Evolutionary conservation across 2,888 invertebrate genomes (phyloP).

Genomic region (Magallana nippona): DNA sequence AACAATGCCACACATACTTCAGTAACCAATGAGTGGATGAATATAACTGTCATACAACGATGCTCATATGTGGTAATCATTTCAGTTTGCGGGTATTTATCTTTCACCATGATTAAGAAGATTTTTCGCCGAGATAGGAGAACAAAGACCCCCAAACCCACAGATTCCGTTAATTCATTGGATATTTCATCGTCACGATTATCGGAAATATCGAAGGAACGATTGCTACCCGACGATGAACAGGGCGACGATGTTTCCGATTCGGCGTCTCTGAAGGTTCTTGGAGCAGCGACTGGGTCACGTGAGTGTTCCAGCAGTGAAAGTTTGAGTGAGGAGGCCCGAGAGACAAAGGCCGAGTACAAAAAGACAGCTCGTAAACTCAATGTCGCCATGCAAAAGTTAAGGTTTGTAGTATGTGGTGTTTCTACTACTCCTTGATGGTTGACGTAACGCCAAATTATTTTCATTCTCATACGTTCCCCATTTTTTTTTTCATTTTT

Average conservation of each 20-base stretch:
- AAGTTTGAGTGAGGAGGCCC: neutral
- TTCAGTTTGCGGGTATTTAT: neutral
- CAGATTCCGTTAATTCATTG: neutral
- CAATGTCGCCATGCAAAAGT: conserved; percentile 16
- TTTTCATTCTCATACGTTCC: too few species aligned
- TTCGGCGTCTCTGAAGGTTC: conserved; percentile 9
- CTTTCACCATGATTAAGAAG: conserved; percentile 2
- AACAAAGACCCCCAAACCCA: neutral
- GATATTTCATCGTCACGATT: neutral
- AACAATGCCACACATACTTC: too few species aligned
- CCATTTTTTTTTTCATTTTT: too few species aligned
- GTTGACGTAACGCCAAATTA: too few species aligned
- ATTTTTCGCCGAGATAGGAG: neutral
- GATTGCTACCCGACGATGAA: neutral
- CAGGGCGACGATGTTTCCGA: neutral
- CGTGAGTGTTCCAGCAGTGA: neutral
- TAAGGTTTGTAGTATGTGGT: neutral
- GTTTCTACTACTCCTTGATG: too few species aligned
- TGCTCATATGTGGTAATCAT: neutral
- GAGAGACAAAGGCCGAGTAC: neutral
- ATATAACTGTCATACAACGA: neutral
- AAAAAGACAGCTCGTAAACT: neutral
- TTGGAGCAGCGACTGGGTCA: neutral
- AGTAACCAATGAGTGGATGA: neutral
- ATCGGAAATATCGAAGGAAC: neutral